Conservation (phyloP, 2,888 invertebrate genomes). For the Chirona hameri region DNA sequence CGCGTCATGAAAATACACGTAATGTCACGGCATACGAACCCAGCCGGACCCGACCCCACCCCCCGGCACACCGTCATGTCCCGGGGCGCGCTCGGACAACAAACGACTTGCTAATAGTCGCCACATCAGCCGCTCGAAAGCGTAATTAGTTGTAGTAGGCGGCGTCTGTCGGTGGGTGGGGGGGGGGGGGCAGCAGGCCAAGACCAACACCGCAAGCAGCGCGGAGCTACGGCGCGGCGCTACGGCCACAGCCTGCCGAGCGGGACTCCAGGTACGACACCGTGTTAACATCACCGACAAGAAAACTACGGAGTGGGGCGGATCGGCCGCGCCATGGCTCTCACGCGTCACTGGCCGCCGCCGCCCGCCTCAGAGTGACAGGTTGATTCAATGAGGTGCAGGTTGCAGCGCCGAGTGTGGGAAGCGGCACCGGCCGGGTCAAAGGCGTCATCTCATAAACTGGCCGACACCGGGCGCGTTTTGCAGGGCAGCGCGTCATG, state of each 20-base stretch:
- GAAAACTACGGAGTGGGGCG: not conserved
- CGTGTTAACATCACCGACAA: not conserved
- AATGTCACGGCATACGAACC: too few species aligned
- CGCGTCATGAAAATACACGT: too few species aligned
- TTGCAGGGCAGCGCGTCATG: not conserved
- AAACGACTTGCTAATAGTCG: slow-evolving; percentile 8
- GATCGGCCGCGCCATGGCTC: too few species aligned
- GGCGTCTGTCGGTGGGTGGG: not conserved
- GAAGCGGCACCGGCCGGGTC: not conserved
- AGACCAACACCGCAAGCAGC: not conserved
- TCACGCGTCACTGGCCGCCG: not conserved
- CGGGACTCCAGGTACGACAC: not conserved
- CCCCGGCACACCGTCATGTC: too few species aligned
- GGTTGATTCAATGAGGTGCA: not conserved
- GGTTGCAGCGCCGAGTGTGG: not conserved
- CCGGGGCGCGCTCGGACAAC: not conserved
- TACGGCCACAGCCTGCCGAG: too few species aligned
- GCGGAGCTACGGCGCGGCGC: too few species aligned
- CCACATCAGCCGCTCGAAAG: not conserved
- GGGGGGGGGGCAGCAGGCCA: not conserved
- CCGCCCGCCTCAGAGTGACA: not conserved
- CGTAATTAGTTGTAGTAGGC: slow-evolving; percentile 13
- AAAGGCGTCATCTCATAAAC: not conserved
- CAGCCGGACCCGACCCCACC: too few species aligned
- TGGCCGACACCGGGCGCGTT: not conserved